Conservation (phyloP, 2,113 vertebrate genomes). For the Apeltes quadracus region DNA sequence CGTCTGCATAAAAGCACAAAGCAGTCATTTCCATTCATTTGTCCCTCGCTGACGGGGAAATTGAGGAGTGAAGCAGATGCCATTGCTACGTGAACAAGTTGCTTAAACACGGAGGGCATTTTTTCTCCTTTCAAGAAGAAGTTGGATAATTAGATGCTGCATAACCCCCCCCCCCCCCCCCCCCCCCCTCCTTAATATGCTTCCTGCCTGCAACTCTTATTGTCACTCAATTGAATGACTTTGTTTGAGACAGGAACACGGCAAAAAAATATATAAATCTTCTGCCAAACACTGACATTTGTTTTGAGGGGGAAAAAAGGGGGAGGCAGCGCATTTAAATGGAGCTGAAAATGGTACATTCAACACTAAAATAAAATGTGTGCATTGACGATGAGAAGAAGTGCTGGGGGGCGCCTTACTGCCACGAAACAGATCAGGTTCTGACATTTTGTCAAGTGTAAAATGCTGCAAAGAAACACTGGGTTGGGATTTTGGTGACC, state of each 20-base stretch:
- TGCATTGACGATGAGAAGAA: constrained; percentile 51
- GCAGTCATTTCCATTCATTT: constrained; percentile 81
- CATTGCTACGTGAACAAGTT: constrained; percentile 73
- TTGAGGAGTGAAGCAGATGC: constrained; percentile 77
- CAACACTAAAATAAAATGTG: constrained; percentile 56
- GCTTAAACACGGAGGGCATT: constrained; percentile 71
- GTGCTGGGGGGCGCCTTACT: constrained; percentile 51
- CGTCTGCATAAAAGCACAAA: constrained; percentile 74
- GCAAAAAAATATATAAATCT: constrained; percentile 44
- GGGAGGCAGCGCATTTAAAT: constrained; percentile 52
- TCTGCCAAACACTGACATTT: constrained; percentile 58
- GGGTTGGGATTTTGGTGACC: constrained; percentile 67
- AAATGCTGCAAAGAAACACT: constrained; percentile 62
- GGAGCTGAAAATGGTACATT: constrained; percentile 56
- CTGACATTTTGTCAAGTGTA: constrained; percentile 74
- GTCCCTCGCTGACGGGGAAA: constrained; percentile 76
- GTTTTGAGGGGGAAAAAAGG: constrained; percentile 31
- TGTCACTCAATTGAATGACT: constrained; percentile 73
- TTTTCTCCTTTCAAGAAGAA: constrained; percentile 68
- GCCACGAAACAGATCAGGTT: constrained; percentile 63
- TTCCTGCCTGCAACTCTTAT: constrained; percentile 64
- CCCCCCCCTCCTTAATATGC: constrained; percentile 11
- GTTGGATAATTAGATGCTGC: constrained; percentile 74
- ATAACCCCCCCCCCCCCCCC: constrained; percentile 41
- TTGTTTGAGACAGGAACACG: constrained; percentile 44